These are phyloP conservation scores for Bathybates hornii DNA, from an alignment of 2,113 vertebrate species.

Conservation along the genomic window DNA sequence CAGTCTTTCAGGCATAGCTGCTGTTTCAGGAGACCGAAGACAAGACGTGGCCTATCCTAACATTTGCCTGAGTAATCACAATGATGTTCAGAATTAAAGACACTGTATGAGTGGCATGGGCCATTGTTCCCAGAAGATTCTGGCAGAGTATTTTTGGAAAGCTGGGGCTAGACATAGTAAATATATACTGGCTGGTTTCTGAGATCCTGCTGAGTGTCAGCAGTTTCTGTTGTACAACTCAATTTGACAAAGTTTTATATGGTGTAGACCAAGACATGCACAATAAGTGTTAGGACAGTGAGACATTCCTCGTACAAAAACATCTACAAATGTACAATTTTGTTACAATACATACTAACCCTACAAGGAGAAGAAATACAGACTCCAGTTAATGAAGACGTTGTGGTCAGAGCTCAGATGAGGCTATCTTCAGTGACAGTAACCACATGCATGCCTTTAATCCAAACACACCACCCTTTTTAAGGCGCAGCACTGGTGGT, in stretches of 20 bases:
- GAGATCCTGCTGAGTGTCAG: not conserved
- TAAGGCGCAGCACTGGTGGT: not conserved
- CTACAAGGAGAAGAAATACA: not conserved
- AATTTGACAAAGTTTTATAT: not conserved
- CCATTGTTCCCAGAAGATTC: not conserved
- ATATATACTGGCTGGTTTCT: not conserved
- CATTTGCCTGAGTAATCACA: conserved; percentile 10
- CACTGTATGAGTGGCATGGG: not conserved
- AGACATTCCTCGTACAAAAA: not conserved
- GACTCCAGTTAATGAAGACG: not conserved
- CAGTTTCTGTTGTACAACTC: not conserved
- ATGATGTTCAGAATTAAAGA: not conserved
- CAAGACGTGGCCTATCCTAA: conserved; percentile 7
- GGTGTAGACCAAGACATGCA: not conserved
- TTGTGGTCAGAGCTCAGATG: not conserved
- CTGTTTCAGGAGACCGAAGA: conserved; percentile 2
- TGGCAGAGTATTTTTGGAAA: not conserved
- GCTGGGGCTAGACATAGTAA: not conserved
- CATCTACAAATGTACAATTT: not conserved
- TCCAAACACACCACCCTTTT: conserved; percentile 29
- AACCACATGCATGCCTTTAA: conserved; percentile 34
- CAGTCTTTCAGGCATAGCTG: not conserved
- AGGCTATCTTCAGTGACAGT: conserved; percentile 24
- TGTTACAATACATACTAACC: not conserved
- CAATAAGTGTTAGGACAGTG: not conserved